These are phyloP conservation scores for Raja brachyura DNA, from an alignment of 2,113 vertebrate genomes.

Conservation along the genomic window DNA sequence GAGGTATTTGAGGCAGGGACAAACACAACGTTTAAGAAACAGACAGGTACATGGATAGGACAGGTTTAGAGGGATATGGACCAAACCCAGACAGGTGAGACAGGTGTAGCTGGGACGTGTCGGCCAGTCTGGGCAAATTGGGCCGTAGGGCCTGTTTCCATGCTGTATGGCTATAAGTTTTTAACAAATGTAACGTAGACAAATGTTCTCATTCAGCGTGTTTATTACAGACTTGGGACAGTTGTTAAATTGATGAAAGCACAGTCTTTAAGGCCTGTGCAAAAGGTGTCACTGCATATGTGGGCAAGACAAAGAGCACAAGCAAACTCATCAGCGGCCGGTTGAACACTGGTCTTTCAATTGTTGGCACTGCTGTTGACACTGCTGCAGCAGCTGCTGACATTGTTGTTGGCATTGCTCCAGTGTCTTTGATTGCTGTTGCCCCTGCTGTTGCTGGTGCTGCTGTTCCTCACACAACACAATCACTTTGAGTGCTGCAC, in stretches of 20 bases:
- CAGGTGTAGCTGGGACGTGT: too few species aligned
- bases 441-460: neutral
- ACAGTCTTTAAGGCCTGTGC: neutral
- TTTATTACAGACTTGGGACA: conserved; percentile 29
- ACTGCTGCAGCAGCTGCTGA: neutral
- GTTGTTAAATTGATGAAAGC: neutral
- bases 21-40: too few species aligned
- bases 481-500: conserved; percentile 32
- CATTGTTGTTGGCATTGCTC: neutral
- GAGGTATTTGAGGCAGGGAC: too few species aligned
- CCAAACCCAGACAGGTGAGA: too few species aligned
- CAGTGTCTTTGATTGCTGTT: neutral
- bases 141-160: too few species aligned
- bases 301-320: neutral
- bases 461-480: conserved; percentile 10
- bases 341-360: neutral
- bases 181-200: neutral
- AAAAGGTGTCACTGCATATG: neutral
- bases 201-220: neutral
- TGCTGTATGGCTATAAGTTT: neutral
- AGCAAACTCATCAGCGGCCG: neutral
- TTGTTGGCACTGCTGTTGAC: neutral
- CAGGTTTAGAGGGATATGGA: too few species aligned
- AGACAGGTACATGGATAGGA: too few species aligned
- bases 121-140: too few species aligned